These are phyloP conservation scores for Halotydeus destructor DNA, from an alignment of 1,140 invertebrate genomes.

Conservation along the genomic window DNA sequence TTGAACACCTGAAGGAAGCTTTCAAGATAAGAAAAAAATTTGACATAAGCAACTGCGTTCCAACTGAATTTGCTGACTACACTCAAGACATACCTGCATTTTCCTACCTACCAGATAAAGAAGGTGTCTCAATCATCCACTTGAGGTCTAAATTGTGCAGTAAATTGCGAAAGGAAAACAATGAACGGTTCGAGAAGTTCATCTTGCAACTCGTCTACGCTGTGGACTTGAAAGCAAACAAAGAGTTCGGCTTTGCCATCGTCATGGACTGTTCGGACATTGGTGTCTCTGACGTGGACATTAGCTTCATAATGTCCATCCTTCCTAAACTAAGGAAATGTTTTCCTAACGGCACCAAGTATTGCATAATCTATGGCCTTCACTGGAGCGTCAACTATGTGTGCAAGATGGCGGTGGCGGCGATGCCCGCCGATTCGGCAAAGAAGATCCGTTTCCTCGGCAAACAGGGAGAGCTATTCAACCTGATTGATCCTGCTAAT, in stretches of 20 bases:
- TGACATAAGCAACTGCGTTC: constrained; percentile 1
- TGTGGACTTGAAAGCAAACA: not conserved
- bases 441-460: too few species aligned
- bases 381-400: too few species aligned
- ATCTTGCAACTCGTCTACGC: not conserved
- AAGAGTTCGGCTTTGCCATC: not conserved
- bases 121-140: too few species aligned
- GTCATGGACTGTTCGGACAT: not conserved
- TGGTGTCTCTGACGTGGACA: not conserved
- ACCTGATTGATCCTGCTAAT: not conserved
- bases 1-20: not conserved
- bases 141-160: too few species aligned
- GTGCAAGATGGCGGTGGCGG: too few species aligned
- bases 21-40: constrained; percentile 1
- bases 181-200: not conserved
- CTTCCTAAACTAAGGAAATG: not conserved
- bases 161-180: too few species aligned
- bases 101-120: too few species aligned
- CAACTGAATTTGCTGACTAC: too few species aligned
- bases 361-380: not conserved
- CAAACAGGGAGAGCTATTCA: not conserved
- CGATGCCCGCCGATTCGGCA: too few species aligned
- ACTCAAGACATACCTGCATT: too few species aligned
- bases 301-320: not conserved
- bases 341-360: not conserved